Conservation (phyloP, 23 tunicate species). For the Halocynthia aurantium region DNA sequence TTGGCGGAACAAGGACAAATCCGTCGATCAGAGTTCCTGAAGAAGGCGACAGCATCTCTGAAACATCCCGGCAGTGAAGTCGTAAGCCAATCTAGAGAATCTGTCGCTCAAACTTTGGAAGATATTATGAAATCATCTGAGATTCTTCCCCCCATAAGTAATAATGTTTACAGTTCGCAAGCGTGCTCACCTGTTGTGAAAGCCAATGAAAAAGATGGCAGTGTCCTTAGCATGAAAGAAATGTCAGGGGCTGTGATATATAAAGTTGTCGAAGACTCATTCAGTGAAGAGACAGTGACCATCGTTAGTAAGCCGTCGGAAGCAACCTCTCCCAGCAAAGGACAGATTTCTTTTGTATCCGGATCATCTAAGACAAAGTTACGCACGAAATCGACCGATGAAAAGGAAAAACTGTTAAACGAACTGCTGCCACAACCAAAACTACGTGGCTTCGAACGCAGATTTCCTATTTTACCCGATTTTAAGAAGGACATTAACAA, state of each 20-base stretch:
- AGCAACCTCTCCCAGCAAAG: neutral
- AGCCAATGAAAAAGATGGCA: neutral
- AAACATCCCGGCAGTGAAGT: too few relatives aligned
- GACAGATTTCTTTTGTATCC: neutral
- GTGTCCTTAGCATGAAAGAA: neutral
- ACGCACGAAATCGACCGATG: neutral
- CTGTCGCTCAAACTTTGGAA: too few relatives aligned
- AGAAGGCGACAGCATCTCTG: too few relatives aligned
- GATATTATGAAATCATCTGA: too few relatives aligned
- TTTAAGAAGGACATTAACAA: neutral
- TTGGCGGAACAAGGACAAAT: too few relatives aligned
- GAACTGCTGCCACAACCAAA: neutral
- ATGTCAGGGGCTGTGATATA: conserved; percentile 1
- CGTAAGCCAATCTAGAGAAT: too few relatives aligned
- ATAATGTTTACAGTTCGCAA: too few relatives aligned
- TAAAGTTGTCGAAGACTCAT: conserved; percentile 11
- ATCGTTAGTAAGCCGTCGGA: conserved; percentile 10
- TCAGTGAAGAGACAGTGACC: conserved; percentile 29
- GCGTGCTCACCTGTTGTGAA: too few relatives aligned
- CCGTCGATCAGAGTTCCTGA: too few relatives aligned
- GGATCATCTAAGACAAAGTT: neutral
- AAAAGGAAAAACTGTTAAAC: neutral
- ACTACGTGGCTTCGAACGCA: neutral
- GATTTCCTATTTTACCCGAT: neutral
- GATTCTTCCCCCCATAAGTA: too few relatives aligned